Evolutionary conservation across 2,113 vertebrate genomes (phyloP).

Genomic region (Fregata magnificens): DNA sequence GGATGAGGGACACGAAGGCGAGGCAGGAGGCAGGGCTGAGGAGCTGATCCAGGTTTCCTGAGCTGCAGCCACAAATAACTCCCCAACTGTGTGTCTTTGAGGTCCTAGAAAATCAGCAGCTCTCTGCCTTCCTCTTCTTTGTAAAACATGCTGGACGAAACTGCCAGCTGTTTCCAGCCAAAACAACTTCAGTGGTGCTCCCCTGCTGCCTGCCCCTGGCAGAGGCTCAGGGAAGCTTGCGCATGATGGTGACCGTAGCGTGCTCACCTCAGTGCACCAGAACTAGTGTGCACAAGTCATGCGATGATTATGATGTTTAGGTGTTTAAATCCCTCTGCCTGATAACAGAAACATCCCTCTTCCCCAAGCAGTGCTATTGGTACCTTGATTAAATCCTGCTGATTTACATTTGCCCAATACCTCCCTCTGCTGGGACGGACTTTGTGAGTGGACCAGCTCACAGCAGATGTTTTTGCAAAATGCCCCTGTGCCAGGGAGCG

Average conservation of each 20-base stretch:
- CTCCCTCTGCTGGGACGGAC: background rate
- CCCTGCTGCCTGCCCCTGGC: background rate
- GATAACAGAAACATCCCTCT: background rate
- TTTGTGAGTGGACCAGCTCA: background rate
- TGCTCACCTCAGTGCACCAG: background rate
- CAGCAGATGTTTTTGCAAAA: background rate
- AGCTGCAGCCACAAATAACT: background rate
- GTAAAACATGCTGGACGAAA: background rate
- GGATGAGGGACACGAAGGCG: fast-evolving
- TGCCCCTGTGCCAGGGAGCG: background rate
- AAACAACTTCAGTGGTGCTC: background rate
- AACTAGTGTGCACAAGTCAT: fast-evolving
- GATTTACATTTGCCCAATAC: background rate
- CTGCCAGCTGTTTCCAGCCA: background rate
- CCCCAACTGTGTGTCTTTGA: fast-evolving
- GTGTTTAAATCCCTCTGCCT: background rate
- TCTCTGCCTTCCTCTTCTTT: background rate
- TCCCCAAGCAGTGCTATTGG: background rate
- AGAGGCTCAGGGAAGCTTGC: background rate
- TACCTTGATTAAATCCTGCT: background rate
- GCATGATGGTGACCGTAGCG: fast-evolving
- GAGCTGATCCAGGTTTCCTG: background rate
- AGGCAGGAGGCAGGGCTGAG: background rate
- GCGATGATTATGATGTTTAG: background rate
- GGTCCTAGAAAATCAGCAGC: background rate